These are phyloP conservation scores for Tanypteryx hageni DNA, from an alignment of 2,888 invertebrate species.

Conservation along the genomic window DNA sequence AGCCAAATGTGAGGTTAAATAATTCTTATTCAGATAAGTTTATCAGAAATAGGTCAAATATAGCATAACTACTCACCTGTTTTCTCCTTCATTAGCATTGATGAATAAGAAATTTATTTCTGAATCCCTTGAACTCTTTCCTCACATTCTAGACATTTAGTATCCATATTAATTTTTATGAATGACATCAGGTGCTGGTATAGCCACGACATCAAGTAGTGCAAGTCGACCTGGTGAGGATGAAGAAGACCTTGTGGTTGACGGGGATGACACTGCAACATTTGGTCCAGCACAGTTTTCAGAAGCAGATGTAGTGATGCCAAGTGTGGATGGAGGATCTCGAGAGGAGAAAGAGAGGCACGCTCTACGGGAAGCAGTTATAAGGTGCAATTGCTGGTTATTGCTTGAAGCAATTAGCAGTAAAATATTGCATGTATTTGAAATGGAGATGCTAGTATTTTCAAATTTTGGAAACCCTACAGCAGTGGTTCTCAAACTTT, in stretches of 20 bases:
- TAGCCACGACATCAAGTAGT: conserved; percentile 74
- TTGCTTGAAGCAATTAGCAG: no score
- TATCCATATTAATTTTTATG: neutral
- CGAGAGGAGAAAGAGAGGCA: conserved; percentile 78
- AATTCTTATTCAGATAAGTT: neutral
- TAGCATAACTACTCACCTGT: no score
- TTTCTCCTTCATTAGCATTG: neutral
- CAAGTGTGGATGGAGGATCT: conserved; percentile 75
- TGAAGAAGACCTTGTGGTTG: conserved; percentile 87
- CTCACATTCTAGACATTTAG: neutral
- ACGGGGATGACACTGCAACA: conserved; percentile 89
- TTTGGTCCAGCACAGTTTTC: conserved; percentile 93
- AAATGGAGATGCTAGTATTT: no score
- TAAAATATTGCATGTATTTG: no score
- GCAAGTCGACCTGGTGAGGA: conserved; percentile 77
- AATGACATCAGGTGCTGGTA: conserved; percentile 71
- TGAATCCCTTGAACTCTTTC: neutral
- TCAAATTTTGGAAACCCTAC: no score
- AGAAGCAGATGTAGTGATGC: conserved; percentile 82
- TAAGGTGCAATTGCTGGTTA: conserved; percentile 69
- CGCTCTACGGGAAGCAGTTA: conserved; percentile 78
- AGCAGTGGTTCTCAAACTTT: no score
- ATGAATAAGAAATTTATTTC: neutral
- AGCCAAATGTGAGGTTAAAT: no score
- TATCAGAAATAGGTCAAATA: neutral